A percentile compares a stretch with the other conserved stretches of the same genome.
Conservation (phyloP, 2,797 vertebrate genomes). For the Liparis tanakae region DNA sequence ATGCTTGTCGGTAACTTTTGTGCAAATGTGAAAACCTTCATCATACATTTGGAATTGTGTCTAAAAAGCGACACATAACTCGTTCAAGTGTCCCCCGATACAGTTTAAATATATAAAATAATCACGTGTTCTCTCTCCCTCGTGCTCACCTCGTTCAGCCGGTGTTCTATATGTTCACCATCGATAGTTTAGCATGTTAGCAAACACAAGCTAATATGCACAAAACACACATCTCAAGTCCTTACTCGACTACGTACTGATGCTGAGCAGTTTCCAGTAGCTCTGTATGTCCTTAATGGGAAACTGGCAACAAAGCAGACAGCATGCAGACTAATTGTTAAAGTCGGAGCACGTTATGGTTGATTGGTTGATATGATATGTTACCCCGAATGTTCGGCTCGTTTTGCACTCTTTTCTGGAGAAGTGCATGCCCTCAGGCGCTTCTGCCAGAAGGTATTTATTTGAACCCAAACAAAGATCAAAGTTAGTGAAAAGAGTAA, state of each 20-base stretch:
- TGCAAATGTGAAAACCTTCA: neutral
- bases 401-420: neutral
- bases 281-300: neutral
- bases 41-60: neutral
- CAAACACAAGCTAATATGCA: neutral
- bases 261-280: neutral
- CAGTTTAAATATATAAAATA: neutral
- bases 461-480: neutral
- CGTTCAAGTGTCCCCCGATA: neutral
- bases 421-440: too few relatives aligned
- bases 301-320: neutral
- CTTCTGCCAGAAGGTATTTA: too few relatives aligned
- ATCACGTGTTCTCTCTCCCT: neutral
- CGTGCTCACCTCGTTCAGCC: neutral
- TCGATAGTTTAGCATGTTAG: neutral
- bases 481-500: neutral
- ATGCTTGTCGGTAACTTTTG: neutral
- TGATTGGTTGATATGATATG: neutral
- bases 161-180: too few relatives aligned
- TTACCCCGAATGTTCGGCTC: neutral
- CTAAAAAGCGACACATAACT: neutral
- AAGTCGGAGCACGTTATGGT: neutral
- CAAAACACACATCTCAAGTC: neutral
- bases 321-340: neutral
- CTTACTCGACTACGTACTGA: neutral